These are phyloP conservation scores for Rhincodon typus DNA, from an alignment of 2,797 vertebrate species.

Conservation along the genomic window DNA sequence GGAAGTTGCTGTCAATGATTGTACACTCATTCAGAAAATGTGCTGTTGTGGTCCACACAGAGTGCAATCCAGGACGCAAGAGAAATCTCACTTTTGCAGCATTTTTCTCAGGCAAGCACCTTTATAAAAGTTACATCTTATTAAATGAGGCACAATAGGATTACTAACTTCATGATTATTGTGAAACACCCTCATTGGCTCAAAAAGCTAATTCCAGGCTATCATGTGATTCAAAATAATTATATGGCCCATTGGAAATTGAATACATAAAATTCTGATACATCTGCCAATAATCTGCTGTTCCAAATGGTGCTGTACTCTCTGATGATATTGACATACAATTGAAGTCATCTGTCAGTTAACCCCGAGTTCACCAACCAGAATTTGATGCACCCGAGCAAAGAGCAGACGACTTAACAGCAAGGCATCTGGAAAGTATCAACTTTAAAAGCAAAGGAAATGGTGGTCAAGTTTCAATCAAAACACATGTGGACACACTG, in stretches of 20 bases:
- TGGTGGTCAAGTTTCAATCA: background rate
- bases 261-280: background rate
- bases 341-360: conserved; percentile 1
- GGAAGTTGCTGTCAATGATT: background rate
- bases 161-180: background rate
- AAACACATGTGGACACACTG: background rate
- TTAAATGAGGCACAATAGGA: background rate
- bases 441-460: background rate
- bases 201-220: background rate
- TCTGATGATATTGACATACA: background rate
- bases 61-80: background rate
- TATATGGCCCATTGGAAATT: background rate
- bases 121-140: too few relatives aligned
- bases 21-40: background rate
- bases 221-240: background rate
- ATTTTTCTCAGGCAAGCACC: too few relatives aligned
- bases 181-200: background rate
- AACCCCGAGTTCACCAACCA: background rate
- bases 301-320: background rate
- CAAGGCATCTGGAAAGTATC: background rate
- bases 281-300: background rate
- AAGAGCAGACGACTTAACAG: background rate
- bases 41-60: background rate
- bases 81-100: too few relatives aligned
- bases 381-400: background rate